Evolutionary conservation across 2,797 vertebrate genomes (phyloP).

Genomic region (Myripristis jacobus): DNA sequence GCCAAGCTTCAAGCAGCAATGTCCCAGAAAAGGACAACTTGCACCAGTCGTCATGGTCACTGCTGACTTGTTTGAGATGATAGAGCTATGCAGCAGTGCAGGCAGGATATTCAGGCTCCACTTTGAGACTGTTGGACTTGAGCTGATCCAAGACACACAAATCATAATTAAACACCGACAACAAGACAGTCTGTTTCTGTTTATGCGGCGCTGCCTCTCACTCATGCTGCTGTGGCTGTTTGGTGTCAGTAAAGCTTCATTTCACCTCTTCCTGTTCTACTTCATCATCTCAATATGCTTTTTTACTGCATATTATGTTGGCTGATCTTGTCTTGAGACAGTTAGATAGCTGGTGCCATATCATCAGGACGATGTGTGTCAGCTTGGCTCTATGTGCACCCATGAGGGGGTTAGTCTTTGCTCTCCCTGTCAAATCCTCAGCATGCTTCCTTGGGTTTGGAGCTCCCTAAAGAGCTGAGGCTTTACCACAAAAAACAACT

Average conservation of each 20-base stretch:
- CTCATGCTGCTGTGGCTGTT: no score
- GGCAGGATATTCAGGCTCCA: background rate
- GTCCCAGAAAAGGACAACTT: no score
- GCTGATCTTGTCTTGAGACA: no score
- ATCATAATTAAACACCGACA: background rate
- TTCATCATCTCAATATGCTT: no score
- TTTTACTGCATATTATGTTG: no score
- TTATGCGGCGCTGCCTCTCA: background rate
- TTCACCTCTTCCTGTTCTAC: no score
- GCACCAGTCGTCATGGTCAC: no score
- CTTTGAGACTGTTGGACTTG: background rate
- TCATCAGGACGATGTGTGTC: no score
- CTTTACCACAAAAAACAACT: background rate
- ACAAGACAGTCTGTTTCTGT: background rate
- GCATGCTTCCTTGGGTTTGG: background rate
- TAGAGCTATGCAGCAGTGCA: background rate
- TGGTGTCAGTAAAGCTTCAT: no score
- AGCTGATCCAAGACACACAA: background rate
- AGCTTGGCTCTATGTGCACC: no score
- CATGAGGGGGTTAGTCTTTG: background rate
- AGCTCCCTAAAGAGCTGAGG: background rate
- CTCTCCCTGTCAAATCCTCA: conserved; percentile 1
- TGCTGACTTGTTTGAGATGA: background rate
- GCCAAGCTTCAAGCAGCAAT: no score
- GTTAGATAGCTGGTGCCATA: no score